Percentiles rank a stretch among this genome's conserved stretches.
phyloP scores from a whole-genome alignment of 2,888 invertebrate genomes.

The Cerastoderma edule region DNA sequence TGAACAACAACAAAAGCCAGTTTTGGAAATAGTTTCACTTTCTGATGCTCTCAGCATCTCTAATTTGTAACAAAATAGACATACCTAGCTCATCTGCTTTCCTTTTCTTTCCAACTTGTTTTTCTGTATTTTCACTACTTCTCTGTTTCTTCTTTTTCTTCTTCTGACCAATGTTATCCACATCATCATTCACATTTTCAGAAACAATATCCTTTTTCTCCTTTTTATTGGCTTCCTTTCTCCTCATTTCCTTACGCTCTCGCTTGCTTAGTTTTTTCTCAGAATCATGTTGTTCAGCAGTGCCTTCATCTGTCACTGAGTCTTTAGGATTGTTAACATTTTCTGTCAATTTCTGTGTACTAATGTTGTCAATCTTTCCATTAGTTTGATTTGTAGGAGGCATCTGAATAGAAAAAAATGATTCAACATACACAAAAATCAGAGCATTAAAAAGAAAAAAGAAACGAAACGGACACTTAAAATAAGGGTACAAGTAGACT shows the following conservation, averaged over 20 bases:
- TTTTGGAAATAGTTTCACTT: too few relatives aligned
- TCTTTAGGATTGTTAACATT: neutral
- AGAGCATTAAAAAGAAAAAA: too few relatives aligned
- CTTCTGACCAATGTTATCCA: slow-evolving; percentile 57
- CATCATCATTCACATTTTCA: slow-evolving; percentile 24
- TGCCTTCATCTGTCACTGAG: neutral
- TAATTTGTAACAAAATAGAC: neutral
- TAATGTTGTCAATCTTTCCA: neutral
- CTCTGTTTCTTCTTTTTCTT: slow-evolving; percentile 84
- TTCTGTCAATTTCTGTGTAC: neutral
- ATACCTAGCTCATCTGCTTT: slow-evolving; percentile 47
- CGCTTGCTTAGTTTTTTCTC: slow-evolving; percentile 65
- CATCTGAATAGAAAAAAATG: too few relatives aligned
- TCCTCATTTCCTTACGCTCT: slow-evolving; percentile 70
- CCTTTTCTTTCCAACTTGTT: slow-evolving; percentile 46
- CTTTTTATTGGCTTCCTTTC: slow-evolving; percentile 63
- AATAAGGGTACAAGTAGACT: too few relatives aligned
- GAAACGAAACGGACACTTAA: too few relatives aligned
- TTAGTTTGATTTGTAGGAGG: neutral
- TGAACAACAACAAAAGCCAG: too few relatives aligned
- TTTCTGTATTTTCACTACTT: slow-evolving; percentile 69
- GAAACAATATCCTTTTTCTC: slow-evolving; percentile 49
- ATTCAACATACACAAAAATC: too few relatives aligned
- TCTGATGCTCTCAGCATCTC: neutral
- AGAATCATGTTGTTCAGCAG: neutral